These are phyloP conservation scores for Drosophila percnosoma DNA, from an alignment of 2,888 invertebrate genomes.

Conservation along the genomic window DNA sequence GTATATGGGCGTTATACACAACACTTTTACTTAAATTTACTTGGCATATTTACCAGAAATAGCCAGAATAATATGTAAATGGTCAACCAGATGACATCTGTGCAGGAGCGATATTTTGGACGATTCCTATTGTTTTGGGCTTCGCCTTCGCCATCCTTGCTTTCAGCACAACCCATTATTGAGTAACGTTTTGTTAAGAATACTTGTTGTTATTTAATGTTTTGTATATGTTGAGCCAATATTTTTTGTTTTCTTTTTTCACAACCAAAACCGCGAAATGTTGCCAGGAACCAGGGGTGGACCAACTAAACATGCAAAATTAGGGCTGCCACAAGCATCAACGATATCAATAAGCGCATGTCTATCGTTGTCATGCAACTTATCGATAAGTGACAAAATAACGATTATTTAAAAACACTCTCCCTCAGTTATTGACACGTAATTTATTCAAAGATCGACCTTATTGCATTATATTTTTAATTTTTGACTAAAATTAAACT, in stretches of 20 bases:
- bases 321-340: slow-evolving; percentile 8
- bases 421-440: slow-evolving; percentile 16
- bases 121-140: slow-evolving; percentile 72
- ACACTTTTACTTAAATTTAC: background rate
- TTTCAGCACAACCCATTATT: slow-evolving; percentile 89
- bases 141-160: slow-evolving; percentile 86
- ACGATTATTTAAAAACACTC: slow-evolving; percentile 16
- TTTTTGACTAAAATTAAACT: slow-evolving; percentile 53
- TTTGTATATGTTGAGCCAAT: slow-evolving; percentile 32
- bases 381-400: slow-evolving; percentile 13
- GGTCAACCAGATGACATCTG: slow-evolving; percentile 93
- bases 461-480: slow-evolving; percentile 19
- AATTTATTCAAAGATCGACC: slow-evolving; percentile 41
- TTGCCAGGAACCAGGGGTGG: slow-evolving; percentile 36
- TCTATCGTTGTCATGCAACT: slow-evolving; percentile 5
- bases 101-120: slow-evolving; percentile 91
- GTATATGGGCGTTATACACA: background rate
- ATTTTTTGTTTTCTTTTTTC: slow-evolving; percentile 37
- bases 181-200: slow-evolving; percentile 4
- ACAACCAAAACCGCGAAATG: slow-evolving; percentile 65
- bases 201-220: slow-evolving; percentile 22
- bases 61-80: slow-evolving; percentile 93
- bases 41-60: slow-evolving; percentile 88
- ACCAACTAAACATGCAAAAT: background rate
- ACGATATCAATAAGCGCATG: slow-evolving; percentile 19